Conservation (phyloP, 2,113 vertebrate genomes). For the Passer montanus region DNA sequence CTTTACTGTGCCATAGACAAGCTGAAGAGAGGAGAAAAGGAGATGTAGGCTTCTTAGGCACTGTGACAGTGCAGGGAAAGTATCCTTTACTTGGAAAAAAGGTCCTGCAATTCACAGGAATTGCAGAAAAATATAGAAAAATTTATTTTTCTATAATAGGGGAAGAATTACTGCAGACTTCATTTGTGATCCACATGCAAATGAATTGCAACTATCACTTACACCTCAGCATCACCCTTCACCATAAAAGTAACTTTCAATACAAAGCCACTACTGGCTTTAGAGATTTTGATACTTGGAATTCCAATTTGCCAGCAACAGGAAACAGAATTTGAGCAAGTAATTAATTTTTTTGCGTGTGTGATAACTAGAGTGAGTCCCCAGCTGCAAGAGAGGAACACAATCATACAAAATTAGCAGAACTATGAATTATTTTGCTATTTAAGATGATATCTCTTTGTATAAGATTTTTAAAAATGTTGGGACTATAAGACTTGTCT, state of each 20-base stretch:
- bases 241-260: background rate
- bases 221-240: background rate
- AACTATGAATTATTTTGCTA: background rate
- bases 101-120: background rate
- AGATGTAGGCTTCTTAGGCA: background rate
- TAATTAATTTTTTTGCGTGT: background rate
- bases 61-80: background rate
- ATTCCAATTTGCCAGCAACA: background rate
- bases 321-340: background rate
- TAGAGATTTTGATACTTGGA: background rate
- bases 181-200: rapidly evolving
- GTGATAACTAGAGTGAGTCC: background rate
- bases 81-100: background rate
- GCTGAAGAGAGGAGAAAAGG: background rate
- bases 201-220: rapidly evolving
- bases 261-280: background rate
- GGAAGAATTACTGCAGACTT: background rate
- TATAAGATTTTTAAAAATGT: background rate
- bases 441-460: background rate
- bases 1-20: background rate
- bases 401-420: background rate
- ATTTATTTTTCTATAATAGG: background rate
- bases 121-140: no score
- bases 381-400: background rate
- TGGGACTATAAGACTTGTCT: background rate